Evolutionary conservation across 1,140 invertebrate genomes (phyloP), one percentile per base, ranked within the genome.

Genomic region (Aricia agestis): DNA sequence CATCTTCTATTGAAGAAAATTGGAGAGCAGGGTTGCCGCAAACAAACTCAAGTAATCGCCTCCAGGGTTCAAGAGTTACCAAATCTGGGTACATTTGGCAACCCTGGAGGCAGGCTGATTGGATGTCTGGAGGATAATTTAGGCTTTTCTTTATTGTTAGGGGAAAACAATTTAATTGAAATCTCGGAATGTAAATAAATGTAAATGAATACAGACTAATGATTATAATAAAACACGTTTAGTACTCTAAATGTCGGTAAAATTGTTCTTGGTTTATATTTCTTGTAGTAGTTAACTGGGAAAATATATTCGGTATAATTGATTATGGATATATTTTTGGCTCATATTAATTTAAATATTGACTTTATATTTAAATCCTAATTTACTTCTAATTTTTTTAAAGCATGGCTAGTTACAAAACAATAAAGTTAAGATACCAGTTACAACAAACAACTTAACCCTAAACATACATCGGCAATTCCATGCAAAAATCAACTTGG

Each of bases 161-260:
- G 45, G 45, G 45, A 52, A 36, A 52, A 52, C 45, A 52, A 52
- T 52, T 52, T 52, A 52, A 52, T 52, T 52, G 45, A 52, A 52
- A 52, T 52, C 45, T 52, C 45, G 45, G 45, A 52, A 52, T 52
- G 45, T 52, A 52, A 52, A 52, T 52, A 52, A 52, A 52, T 52
- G 45, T 52, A 52, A 52, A 52, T 52, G 45, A 52, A 52, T 52
- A 52, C 45, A 52, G 45, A 52, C 45, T 13, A 52, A 52, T 52
- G 45, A 15, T 52, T 52, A 52, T 13, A 52, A 52, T 52, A 52
- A 52, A 52, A 52, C 13, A 52, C 9, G 45, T 52, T 9, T 52
- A 52, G 45, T 52, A 4, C 13, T 42, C 41, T 52, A 52, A 52
- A 52, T 15, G 13, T 52, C 13, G 1, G 11, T 13, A 10, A 15